Evolutionary conservation across 2,113 vertebrate genomes (phyloP).

Genomic region (Saccopteryx leptura): DNA sequence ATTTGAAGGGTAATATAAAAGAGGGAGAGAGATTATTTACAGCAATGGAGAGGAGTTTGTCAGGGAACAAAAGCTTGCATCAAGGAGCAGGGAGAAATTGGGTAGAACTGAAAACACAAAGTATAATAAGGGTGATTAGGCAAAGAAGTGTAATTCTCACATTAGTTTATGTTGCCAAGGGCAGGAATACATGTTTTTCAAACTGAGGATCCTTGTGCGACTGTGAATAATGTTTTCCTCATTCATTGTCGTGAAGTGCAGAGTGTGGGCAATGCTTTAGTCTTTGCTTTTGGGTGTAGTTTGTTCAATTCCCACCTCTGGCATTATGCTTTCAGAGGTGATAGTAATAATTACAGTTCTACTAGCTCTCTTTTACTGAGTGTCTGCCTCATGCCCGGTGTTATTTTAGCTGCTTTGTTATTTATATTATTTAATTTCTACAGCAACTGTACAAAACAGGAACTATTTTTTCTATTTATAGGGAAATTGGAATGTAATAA

Average conservation of each 20-base stretch:
- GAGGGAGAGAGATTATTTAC: conserved; percentile 90
- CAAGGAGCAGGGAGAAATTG: conserved; percentile 57
- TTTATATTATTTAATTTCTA: conserved; percentile 61
- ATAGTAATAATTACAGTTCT: background rate
- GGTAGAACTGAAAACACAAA: conserved; percentile 82
- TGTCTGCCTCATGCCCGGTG: background rate
- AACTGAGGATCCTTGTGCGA: rapidly evolving
- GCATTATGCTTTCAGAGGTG: background rate
- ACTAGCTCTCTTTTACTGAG: background rate
- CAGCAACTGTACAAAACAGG: conserved; percentile 12
- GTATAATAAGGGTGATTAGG: conserved; percentile 58
- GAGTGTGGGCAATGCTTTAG: conserved; percentile 75
- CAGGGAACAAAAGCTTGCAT: conserved; percentile 86
- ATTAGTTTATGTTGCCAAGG: background rate
- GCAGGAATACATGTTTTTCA: background rate
- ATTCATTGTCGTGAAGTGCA: conserved; percentile 50
- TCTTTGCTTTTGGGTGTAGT: background rate
- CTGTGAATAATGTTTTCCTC: background rate
- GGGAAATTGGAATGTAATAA: background rate
- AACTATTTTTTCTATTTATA: conserved; percentile 22
- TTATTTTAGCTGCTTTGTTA: conserved; percentile 29
- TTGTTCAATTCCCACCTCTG: conserved; percentile 8
- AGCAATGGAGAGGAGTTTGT: conserved; percentile 86
- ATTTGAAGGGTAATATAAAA: conserved; percentile 89
- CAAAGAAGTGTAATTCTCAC: conserved; percentile 13